Evolutionary conservation across 2,888 invertebrate species (phyloP), one percentile per base, ranked within the genome.

Genomic region (Rhamphomyia laevipes): DNA sequence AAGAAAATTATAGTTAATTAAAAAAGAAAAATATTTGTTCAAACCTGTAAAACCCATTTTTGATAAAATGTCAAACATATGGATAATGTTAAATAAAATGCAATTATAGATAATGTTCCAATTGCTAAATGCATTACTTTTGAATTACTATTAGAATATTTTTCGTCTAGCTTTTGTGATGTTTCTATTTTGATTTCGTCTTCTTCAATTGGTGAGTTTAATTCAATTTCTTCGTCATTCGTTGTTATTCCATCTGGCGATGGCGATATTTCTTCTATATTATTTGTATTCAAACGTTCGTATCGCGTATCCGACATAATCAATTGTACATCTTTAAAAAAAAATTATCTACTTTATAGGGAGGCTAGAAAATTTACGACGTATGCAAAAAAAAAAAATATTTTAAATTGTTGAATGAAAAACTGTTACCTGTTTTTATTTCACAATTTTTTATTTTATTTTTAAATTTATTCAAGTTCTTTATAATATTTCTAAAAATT

Each of bases 51-150:
- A 48, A 96, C 79, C 82, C 88, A 86, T 77, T 93, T 82, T 68
- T 97, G 96, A 71, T 96, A 99, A 71, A 97, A 99, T 11, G 95
- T 97, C 47, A 99, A 78, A 43, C 92, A 86, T 60, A 99, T 93
- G 13, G 96, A 97, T 48, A 96, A 78, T 12, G 83, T 77, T 66
- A 94, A 92, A 71, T 96, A 97, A 43, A 89, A 72, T n/a, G 13
- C 13, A 46, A 96, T 85, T 43, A 93, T 68, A 30, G 59, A 59
- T 48, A 70, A 51, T 3, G 67, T 66, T 15, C 67, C 63, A 37
- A 69, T 60, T n/a, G 68, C 70, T 59, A 68, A 59, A 45, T 69
- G 68, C 62, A 67, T 63, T n/a, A 68, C 53, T 43, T 59, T 50
- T 16, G 55, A 48, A 7, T 51, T 27, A 7, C 45, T 37, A 9